Percentiles rank a stretch among this genome's conserved stretches.
Conservation (phyloP, 2,797 vertebrate genomes). For the Acestrorhynchus altus region DNA sequence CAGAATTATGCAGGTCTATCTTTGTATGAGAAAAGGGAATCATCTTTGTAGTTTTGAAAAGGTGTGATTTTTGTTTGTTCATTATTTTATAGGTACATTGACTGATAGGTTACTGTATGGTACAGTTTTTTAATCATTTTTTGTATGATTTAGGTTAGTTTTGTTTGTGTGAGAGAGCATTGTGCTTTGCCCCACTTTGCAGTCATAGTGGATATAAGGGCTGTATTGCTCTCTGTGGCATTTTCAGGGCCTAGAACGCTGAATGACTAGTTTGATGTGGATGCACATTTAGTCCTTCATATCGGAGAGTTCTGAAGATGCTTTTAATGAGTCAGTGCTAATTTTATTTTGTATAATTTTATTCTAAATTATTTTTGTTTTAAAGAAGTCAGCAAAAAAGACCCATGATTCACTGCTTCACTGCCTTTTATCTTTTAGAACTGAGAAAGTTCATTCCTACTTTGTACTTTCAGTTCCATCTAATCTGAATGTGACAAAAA, state of each 20-base stretch:
- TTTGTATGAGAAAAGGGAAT: constrained; percentile 13
- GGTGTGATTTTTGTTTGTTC: not conserved
- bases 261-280: not conserved
- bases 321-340: not conserved
- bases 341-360: constrained; percentile 11
- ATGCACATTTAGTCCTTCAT: constrained; percentile 13
- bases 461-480: constrained; percentile 18
- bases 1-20: not conserved
- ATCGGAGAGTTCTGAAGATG: not conserved
- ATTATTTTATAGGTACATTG: constrained; percentile 15
- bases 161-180: not conserved
- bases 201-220: constrained; percentile 27
- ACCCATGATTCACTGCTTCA: not conserved
- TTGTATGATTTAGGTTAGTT: not conserved
- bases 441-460: not conserved
- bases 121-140: not conserved
- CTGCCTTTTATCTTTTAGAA: not conserved
- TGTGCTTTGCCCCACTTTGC: not conserved
- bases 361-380: not conserved
- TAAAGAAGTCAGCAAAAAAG: not conserved
- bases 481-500: constrained; percentile 59
- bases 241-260: not conserved
- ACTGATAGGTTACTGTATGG: not conserved
- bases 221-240: not conserved
- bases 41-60: not conserved